Conservation (phyloP, 92 coral and sea anemone genomes). For the Ricordea florida region DNA sequence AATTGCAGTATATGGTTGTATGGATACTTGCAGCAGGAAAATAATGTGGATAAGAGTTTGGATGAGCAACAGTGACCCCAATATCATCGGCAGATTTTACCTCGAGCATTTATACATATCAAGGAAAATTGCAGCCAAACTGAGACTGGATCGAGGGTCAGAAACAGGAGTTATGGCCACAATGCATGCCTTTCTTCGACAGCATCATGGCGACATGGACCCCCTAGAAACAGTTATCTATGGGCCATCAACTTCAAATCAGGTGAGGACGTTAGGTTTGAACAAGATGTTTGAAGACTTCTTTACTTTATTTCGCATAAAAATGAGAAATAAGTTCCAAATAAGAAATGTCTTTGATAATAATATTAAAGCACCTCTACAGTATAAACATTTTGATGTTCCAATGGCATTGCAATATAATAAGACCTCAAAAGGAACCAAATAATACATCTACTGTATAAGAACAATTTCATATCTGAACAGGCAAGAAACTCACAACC, state of each 20-base stretch:
- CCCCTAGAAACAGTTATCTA: conserved; percentile 29
- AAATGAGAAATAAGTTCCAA: too few relatives aligned
- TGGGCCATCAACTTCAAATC: conserved; percentile 38
- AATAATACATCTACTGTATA: too few relatives aligned
- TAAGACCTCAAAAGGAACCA: too few relatives aligned
- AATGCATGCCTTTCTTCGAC: conserved; percentile 32
- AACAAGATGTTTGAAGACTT: too few relatives aligned
- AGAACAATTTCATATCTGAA: too few relatives aligned
- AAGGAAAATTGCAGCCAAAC: conserved; percentile 1
- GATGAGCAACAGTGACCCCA: conserved; percentile 6
- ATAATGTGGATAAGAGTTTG: conserved; percentile 15
- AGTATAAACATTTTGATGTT: too few relatives aligned
- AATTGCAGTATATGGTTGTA: conserved; percentile 30
- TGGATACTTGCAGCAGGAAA: conserved; percentile 27
- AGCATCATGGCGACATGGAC: conserved; percentile 32
- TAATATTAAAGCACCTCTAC: too few relatives aligned
- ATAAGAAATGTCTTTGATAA: too few relatives aligned
- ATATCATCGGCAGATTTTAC: conserved; percentile 19
- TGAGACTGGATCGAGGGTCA: conserved; percentile 20
- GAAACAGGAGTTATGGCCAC: conserved; percentile 34
- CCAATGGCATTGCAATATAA: too few relatives aligned
- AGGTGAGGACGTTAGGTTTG: conserved; percentile 10
- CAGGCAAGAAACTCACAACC: too few relatives aligned
- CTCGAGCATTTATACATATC: conserved; percentile 10
- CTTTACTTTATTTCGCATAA: too few relatives aligned